Evolutionary conservation across 2,888 invertebrate genomes (phyloP).

Genomic region (Torymus tubicola): DNA sequence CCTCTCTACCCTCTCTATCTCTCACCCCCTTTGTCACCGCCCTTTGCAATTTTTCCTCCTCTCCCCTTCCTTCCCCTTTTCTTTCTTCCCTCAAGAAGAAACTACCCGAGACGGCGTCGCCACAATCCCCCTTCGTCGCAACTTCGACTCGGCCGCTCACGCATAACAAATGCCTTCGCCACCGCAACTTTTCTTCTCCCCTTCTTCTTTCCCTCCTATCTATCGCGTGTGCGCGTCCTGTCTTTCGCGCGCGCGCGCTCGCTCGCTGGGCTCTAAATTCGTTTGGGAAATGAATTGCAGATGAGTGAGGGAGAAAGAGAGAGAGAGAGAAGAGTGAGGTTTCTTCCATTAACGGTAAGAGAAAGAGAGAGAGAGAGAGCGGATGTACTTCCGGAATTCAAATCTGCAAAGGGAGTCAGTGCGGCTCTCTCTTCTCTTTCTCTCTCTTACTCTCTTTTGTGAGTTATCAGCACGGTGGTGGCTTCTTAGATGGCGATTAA

Average conservation of each 20-base stretch:
- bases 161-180: constrained; percentile 69
- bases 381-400: constrained; percentile 32
- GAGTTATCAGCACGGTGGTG: background rate
- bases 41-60: background rate
- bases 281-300: constrained; percentile 58
- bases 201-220: constrained; percentile 1
- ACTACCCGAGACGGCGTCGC: too few species aligned
- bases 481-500: constrained; percentile 10
- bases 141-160: constrained; percentile 63
- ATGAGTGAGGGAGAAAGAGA: constrained; percentile 33
- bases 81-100: too few species aligned
- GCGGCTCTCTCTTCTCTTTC: too few species aligned
- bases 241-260: constrained; percentile 16
- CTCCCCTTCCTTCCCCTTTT: constrained; percentile 1
- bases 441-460: too few species aligned
- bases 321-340: background rate
- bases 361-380: background rate
- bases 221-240: background rate
- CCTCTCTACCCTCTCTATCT: constrained; percentile 13
- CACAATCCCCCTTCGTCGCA: background rate
- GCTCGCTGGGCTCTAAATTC: constrained; percentile 58
- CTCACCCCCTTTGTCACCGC: background rate
- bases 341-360: too few species aligned
- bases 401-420: background rate
- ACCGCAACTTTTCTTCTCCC: constrained; percentile 40